Evolutionary conservation across 1,140 invertebrate genomes (phyloP), one percentile per base, ranked within the genome.

Genomic region (Chironomus tepperi): DNA sequence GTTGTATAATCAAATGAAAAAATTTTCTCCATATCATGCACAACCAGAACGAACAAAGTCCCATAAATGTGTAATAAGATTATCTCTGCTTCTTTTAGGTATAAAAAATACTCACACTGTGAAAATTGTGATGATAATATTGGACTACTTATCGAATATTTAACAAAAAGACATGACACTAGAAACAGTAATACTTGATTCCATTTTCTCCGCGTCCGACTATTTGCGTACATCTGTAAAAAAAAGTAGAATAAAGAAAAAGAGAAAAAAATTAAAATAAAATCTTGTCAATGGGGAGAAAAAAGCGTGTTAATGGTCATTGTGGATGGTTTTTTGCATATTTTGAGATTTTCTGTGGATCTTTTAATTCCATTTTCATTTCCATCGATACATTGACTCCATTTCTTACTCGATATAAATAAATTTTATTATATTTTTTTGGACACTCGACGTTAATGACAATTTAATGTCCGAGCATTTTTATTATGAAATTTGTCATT

Each of bases 131-230:
- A 70, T 70, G 65, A 19, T 9, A 70, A 70, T 70, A 70, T 70
- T 70, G 65, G 65, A 70, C 65, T 70, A 70, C 65, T 70, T 70
- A 70, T 70, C 65, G 65, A 70, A 70, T 70, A 70, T 16, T 70
- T 70, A 70, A 70, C 65, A 9, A 70, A 70, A 70, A 21, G 65
- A 70, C 65, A 70, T 19, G 65, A 70, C 65, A 70, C 65, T 70
- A 70, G 19, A 21, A 70, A 70, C 18, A 70, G 19, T 18, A 70
- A 19, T 5, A 19, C 16, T 19, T 70, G 65, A 70, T 70, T 70
- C 65, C 65, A 70, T 70, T 70, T 70, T 70, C 65, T 70, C 18
- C 65, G n/a, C 65, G 65, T 70, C 18, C 65, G 65, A 70, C 18
- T 70, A 70, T 70, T 70, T 70, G 16, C 18, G 19, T 70, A 70